These are phyloP conservation scores for Dicentrarchus labrax DNA, from an alignment of 2,113 vertebrate genomes.

Conservation along the genomic window DNA sequence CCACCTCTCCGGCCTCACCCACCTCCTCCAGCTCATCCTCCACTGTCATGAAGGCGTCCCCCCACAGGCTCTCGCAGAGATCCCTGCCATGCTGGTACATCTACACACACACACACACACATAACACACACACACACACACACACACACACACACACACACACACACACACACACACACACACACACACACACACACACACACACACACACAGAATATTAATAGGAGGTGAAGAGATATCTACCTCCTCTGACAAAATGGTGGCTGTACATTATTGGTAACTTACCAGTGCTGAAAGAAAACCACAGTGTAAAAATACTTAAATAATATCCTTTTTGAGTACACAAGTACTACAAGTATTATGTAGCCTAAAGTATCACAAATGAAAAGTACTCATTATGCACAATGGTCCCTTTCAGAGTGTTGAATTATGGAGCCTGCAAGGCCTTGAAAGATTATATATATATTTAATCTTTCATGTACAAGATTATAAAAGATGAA, in stretches of 20 bases:
- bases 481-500: not conserved
- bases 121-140: too few species aligned
- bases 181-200: too few species aligned
- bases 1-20: slow-evolving; percentile 33
- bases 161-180: too few species aligned
- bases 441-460: not conserved
- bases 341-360: not conserved
- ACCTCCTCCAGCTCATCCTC: slow-evolving; percentile 76
- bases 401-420: not conserved
- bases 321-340: too few species aligned
- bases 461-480: not conserved
- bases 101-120: slow-evolving; percentile 60
- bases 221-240: not conserved
- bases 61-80: slow-evolving; percentile 87
- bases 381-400: not conserved
- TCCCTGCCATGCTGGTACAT: slow-evolving; percentile 86
- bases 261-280: not conserved
- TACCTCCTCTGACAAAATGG: not conserved
- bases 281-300: too few species aligned
- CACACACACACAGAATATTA: not conserved
- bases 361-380: not conserved
- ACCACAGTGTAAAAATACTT: too few species aligned
- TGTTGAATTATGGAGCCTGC: not conserved
- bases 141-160: too few species aligned
- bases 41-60: slow-evolving; percentile 79